A percentile compares a stretch with the other conserved stretches of the same genome.
These are phyloP conservation scores for Herpetotheres cachinnans DNA, from an alignment of 2,113 vertebrate species.

Conservation along the genomic window DNA sequence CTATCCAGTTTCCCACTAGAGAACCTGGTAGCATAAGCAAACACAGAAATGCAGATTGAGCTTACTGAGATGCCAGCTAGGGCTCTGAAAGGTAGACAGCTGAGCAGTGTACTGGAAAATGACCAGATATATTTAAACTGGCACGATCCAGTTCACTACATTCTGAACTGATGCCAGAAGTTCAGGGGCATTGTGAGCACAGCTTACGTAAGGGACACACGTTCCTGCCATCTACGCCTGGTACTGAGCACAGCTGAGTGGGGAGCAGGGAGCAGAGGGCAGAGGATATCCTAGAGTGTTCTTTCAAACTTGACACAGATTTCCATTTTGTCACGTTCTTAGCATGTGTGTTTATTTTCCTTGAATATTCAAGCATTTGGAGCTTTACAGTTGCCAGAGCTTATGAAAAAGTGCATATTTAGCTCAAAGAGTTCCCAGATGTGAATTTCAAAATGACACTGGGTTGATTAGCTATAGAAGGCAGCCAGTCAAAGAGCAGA, in stretches of 20 bases:
- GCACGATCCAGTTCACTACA: conserved; percentile 6
- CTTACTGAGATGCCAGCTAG: conserved; percentile 34
- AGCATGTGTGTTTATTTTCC: conserved; percentile 48
- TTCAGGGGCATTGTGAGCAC: conserved; percentile 9
- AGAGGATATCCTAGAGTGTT: conserved; percentile 29
- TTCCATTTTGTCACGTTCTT: conserved; percentile 49
- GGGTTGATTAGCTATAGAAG: conserved; percentile 61
- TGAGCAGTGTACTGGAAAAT: conserved; percentile 54
- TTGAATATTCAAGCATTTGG: conserved; percentile 58
- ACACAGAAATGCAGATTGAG: conserved; percentile 21
- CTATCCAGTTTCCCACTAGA: neutral
- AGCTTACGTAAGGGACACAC: conserved; percentile 22
- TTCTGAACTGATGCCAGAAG: conserved; percentile 39
- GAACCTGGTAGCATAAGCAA: neutral
- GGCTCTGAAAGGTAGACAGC: conserved; percentile 52
- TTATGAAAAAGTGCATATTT: conserved; percentile 65
- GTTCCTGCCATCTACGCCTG: neutral
- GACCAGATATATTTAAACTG: conserved; percentile 60
- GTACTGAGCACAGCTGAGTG: neutral
- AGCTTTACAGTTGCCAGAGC: conserved; percentile 53
- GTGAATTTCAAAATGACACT: conserved; percentile 59
- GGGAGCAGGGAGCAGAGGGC: neutral
- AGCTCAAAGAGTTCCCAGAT: conserved; percentile 65
- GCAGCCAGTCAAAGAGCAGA: conserved; percentile 48
- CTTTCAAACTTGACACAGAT: conserved; percentile 39